Evolutionary conservation across 2,888 invertebrate species (phyloP).

Genomic region (Drosophila nigricruria): DNA sequence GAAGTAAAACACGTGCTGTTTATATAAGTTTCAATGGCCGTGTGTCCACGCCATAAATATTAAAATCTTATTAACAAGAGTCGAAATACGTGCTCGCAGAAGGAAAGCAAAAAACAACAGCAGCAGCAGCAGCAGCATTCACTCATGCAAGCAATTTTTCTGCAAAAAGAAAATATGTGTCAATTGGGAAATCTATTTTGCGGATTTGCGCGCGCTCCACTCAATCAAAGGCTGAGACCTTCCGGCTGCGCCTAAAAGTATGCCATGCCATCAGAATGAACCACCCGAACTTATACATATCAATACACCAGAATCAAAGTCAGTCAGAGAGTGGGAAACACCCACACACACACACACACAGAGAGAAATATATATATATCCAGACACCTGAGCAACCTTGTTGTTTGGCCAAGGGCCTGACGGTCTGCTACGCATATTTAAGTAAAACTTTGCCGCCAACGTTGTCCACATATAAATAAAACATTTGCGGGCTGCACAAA

Average conservation of each 20-base stretch:
- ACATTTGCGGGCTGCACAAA: slow-evolving; percentile 78
- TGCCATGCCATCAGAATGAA: slow-evolving; percentile 31
- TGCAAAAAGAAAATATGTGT: slow-evolving; percentile 71
- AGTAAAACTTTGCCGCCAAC: slow-evolving; percentile 69
- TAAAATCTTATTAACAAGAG: slow-evolving; percentile 69
- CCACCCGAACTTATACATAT: slow-evolving; percentile 38
- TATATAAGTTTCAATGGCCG: not conserved
- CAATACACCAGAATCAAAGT: slow-evolving; percentile 45
- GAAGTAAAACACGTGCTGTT: slow-evolving; percentile 20
- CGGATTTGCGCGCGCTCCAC: slow-evolving; percentile 77
- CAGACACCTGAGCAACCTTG: slow-evolving; percentile 64
- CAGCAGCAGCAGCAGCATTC: slow-evolving; percentile 27
- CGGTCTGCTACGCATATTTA: slow-evolving; percentile 70
- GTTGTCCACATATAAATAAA: slow-evolving; percentile 80
- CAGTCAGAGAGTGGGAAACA: slow-evolving; percentile 7
- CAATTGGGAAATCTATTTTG: slow-evolving; percentile 81
- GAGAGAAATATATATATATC: slow-evolving; percentile 5
- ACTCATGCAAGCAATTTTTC: slow-evolving; percentile 42
- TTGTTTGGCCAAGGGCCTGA: slow-evolving; percentile 15
- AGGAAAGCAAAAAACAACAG: slow-evolving; percentile 2
- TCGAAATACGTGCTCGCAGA: slow-evolving; percentile 34
- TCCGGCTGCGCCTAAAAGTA: slow-evolving; percentile 71
- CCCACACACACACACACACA: slow-evolving; percentile 6
- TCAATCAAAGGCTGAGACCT: slow-evolving; percentile 70
- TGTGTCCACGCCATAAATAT: slow-evolving; percentile 62